Percentiles rank a stretch among this genome's conserved stretches.
These are phyloP conservation scores for Jacana jacana DNA, from an alignment of 2,113 vertebrate species.

Conservation along the genomic window DNA sequence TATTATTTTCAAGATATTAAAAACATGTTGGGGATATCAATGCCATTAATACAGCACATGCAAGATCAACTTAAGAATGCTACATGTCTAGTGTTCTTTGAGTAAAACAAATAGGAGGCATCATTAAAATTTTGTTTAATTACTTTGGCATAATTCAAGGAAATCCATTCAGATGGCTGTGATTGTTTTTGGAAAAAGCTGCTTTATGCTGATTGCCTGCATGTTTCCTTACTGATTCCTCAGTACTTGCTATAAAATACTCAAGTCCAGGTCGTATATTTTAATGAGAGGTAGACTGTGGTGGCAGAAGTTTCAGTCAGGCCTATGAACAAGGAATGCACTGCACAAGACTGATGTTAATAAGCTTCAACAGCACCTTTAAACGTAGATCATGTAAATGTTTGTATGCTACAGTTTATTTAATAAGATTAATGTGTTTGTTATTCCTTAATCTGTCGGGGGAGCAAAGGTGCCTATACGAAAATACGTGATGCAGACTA, in stretches of 20 bases:
- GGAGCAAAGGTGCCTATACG: background rate
- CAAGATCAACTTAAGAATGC: background rate
- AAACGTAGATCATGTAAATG: background rate
- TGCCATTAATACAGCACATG: background rate
- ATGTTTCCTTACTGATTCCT: conserved; percentile 35
- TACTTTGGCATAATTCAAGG: conserved; percentile 49
- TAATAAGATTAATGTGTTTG: background rate
- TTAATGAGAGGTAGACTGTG: background rate
- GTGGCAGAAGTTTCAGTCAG: background rate
- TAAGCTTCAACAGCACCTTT: background rate
- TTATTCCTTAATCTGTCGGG: background rate
- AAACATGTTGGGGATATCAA: background rate
- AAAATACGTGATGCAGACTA: background rate
- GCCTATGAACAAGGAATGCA: background rate
- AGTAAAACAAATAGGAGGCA: background rate
- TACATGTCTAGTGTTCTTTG: background rate
- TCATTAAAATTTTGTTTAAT: conserved; percentile 42
- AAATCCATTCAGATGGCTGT: conserved; percentile 42
- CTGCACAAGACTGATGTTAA: background rate
- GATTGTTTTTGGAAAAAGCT: conserved; percentile 35
- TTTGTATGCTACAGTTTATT: background rate
- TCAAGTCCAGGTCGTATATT: background rate
- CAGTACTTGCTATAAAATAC: background rate
- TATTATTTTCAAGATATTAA: background rate
- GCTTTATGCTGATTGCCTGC: conserved; percentile 28